phyloP scores from a whole-genome alignment of 2,797 vertebrate genomes.

The Microcaecilia unicolor region DNA sequence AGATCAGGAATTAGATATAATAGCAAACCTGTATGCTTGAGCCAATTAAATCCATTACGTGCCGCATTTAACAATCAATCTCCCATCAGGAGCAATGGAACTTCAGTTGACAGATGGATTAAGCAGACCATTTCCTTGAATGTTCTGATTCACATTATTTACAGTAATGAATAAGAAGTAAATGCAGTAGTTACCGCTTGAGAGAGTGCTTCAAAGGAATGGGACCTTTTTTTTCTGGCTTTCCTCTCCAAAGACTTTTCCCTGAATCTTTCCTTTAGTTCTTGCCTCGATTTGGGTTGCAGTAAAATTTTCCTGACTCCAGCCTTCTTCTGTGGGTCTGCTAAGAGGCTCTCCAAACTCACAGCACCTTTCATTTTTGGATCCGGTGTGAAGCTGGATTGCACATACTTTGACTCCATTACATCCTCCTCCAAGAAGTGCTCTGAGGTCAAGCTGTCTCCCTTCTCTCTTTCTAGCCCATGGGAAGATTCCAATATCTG shows the following conservation, averaged over 20 bases:
- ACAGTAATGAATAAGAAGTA: not conserved
- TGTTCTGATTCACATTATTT: too few relatives aligned
- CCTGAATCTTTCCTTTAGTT: not conserved
- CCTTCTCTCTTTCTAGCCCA: not conserved
- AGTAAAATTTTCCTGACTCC: not conserved
- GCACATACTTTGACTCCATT: not conserved
- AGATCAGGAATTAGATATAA: too few relatives aligned
- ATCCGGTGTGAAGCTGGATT: not conserved
- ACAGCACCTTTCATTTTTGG: not conserved
- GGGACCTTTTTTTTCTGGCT: slow-evolving; percentile 18
- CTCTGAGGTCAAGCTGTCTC: not conserved
- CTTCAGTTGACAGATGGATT: too few relatives aligned
- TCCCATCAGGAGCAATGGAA: too few relatives aligned
- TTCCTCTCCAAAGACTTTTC: slow-evolving; percentile 15
- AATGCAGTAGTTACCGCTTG: slow-evolving; percentile 8
- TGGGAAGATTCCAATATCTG: not conserved
- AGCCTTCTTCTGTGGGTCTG: not conserved
- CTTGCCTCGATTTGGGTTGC: not conserved
- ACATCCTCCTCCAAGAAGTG: slow-evolving; percentile 1
- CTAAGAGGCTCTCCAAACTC: not conserved
- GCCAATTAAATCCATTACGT: too few relatives aligned
- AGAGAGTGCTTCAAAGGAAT: slow-evolving; percentile 16
- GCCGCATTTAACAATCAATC: too few relatives aligned
- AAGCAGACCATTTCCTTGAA: too few relatives aligned
- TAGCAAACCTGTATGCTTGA: too few relatives aligned